These are phyloP conservation scores for Drosophila cyrtoloma DNA, from an alignment of 2,888 invertebrate species.

Conservation along the genomic window DNA sequence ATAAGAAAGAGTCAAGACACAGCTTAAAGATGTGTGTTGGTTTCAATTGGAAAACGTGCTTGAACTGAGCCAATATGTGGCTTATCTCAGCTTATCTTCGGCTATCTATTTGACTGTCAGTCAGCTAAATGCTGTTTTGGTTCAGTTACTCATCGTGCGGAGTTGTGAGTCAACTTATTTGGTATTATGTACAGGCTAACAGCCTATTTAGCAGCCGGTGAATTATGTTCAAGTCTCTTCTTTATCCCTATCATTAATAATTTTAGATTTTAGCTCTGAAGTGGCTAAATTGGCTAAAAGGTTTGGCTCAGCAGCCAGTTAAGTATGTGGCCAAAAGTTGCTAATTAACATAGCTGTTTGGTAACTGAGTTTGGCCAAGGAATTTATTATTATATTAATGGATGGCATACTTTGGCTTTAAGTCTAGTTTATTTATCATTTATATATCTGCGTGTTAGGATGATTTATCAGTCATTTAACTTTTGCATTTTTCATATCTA, in stretches of 20 bases:
- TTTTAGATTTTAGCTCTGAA: neutral
- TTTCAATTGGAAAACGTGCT: constrained; percentile 7
- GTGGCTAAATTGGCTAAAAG: neutral
- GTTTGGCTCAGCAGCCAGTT: neutral
- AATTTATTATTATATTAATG: neutral
- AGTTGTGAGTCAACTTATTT: neutral
- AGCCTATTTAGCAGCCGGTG: neutral
- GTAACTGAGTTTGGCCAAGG: neutral
- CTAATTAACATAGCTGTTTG: neutral
- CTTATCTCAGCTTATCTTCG: neutral
- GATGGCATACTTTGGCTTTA: neutral
- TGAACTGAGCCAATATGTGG: neutral
- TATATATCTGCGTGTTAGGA: too few species aligned
- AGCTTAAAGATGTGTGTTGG: constrained; percentile 3
- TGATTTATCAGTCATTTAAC: neutral
- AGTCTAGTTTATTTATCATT: neutral
- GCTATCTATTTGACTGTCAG: neutral
- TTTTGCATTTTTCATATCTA: neutral
- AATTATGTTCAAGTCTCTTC: neutral
- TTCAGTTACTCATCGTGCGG: neutral
- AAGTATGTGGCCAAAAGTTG: neutral
- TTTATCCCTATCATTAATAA: neutral
- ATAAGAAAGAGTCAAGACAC: neutral
- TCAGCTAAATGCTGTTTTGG: neutral
- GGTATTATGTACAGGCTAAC: neutral